Conservation (phyloP, 2,113 vertebrate species). For the Chaenocephalus aceratus region DNA sequence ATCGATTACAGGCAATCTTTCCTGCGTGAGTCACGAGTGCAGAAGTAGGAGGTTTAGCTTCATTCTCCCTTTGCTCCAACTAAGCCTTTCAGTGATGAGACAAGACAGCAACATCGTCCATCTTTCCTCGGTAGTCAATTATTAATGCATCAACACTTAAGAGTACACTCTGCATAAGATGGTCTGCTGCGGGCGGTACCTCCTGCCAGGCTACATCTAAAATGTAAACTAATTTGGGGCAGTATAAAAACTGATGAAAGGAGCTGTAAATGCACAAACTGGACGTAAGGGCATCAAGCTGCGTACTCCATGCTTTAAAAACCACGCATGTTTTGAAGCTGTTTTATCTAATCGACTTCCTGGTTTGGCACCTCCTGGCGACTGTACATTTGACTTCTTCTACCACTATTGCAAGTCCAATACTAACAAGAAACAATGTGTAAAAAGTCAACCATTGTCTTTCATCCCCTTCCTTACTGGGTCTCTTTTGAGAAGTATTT, state of each 20-base stretch:
- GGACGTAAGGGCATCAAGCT: neutral
- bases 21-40: neutral
- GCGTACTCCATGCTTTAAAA: neutral
- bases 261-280: neutral
- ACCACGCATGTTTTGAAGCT: neutral
- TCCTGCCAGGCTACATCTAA: neutral
- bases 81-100: constrained; percentile 15
- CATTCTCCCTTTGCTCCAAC: constrained; percentile 30
- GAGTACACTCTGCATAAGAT: neutral
- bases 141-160: neutral
- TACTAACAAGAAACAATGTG: neutral
- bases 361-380: neutral
- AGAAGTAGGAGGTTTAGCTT: constrained; percentile 14
- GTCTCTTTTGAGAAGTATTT: neutral
- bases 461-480: neutral
- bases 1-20: neutral
- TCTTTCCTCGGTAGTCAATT: neutral
- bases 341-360: neutral
- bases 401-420: too few species aligned
- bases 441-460: neutral
- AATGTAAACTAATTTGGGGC: neutral
- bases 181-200: neutral
- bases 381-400: neutral
- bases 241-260: neutral
- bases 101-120: neutral